A percentile compares a stretch with the other conserved stretches of the same genome.
These are phyloP conservation scores for Protobothrops flavoviridis DNA, from an alignment of 2,113 vertebrate genomes.

Conservation along the genomic window DNA sequence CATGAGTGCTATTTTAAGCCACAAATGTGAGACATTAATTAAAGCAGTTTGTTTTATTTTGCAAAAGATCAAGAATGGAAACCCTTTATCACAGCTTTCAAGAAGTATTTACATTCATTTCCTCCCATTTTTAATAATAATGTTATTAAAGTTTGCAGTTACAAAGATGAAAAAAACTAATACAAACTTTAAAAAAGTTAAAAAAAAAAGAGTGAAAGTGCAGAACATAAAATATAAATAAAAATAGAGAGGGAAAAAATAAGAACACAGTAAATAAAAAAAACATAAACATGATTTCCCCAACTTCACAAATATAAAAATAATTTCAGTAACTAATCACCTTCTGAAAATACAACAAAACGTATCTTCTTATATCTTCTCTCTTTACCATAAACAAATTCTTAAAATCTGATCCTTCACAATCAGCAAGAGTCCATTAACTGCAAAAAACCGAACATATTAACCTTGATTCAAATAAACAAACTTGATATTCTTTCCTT, in stretches of 20 bases:
- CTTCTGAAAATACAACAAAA: not conserved
- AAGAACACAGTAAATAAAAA: not conserved
- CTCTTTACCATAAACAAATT: not conserved
- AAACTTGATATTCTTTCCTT: not conserved
- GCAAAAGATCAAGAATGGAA: not conserved
- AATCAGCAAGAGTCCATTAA: not conserved
- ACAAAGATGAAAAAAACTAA: not conserved
- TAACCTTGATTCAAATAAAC: not conserved
- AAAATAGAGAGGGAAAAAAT: not conserved
- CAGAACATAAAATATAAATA: not conserved
- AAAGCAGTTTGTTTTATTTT: slow-evolving; percentile 12
- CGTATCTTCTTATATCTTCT: not conserved
- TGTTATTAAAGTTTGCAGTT: not conserved
- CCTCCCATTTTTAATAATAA: not conserved
- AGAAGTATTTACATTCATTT: not conserved
- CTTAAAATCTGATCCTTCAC: not conserved
- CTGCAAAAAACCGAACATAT: not conserved
- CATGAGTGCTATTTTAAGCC: slow-evolving; percentile 21
- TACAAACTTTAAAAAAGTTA: not conserved
- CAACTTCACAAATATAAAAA: not conserved
- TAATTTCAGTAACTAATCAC: not conserved
- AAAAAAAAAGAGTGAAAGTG: not conserved
- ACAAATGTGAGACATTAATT: slow-evolving; percentile 4
- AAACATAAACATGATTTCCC: not conserved
- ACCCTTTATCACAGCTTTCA: not conserved